Evolutionary conservation across 2,113 vertebrate genomes (phyloP), one percentile per base, ranked within the genome.

Genomic region (Misgurnus anguillicaudatus): DNA sequence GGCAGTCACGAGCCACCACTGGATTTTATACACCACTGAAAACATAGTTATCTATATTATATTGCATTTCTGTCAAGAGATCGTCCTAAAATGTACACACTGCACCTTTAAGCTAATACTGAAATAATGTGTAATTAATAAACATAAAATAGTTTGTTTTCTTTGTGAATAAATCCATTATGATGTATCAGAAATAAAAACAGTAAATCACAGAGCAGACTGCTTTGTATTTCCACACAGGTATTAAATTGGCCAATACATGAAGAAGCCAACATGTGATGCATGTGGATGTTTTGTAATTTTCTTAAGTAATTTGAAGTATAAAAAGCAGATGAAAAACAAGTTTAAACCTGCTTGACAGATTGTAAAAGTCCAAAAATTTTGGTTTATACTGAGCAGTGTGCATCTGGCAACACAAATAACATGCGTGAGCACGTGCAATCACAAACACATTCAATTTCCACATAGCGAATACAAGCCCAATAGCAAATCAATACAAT

Each of bases 351-450:
- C 19, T 19, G 48, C 4, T 38, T 45, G 14, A 82, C 31, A 1
- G 4, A 57, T 57, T 70, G 58, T 65, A 4, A 61, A 77, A 74
- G 55, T 78, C 63, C 13, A 81, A 67, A 68, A 58, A 77, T 72
- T 63, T 67, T 24, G 36, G 57, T 66, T 42, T 31, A 74, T 61
- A 62, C 21, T 38, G 51, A 17, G 48, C 17, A 68, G 61, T 47
- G 1, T 63, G 48, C 9, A 60, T 24, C 78, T 42, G 58, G 38
- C 42, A 68, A 53, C 57, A 75, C 57, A 57, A 5, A 79, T 57
- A n/a, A 64, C 72, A 80, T 69, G 60, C 55, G 7, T 48, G 13
- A 6, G 41, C 24, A 41, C 79, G 66, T n/a, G 61, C 61, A 53
- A 67, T 74, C n/a, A 74, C 21, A 74, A 75, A 38, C 8, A 75